Evolutionary conservation across 2,888 invertebrate species (phyloP).

Genomic region (Caenorhabditis macrosperma): DNA sequence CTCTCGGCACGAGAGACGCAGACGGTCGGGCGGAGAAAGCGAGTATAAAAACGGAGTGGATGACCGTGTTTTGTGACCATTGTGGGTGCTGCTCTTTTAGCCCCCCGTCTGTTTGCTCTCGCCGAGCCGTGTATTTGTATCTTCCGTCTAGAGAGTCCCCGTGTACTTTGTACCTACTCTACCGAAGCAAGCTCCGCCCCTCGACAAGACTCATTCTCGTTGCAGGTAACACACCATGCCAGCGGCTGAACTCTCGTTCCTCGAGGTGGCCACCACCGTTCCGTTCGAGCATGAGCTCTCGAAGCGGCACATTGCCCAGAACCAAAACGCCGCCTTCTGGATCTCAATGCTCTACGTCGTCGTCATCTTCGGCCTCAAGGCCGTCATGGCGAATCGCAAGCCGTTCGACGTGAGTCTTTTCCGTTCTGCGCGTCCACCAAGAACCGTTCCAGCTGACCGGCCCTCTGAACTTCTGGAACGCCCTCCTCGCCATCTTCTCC

Average conservation of each 20-base stretch:
- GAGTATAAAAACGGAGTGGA: slow-evolving; percentile 19
- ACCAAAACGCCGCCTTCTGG: slow-evolving; percentile 65
- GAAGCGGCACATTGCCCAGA: slow-evolving; percentile 63
- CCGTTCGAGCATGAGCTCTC: slow-evolving; percentile 69
- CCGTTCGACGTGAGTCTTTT: slow-evolving; percentile 69
- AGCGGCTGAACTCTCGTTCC: slow-evolving; percentile 56
- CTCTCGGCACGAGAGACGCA: slow-evolving; percentile 19
- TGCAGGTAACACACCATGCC: slow-evolving; percentile 5
- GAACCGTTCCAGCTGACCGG: slow-evolving; percentile 64
- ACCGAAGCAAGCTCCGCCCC: slow-evolving; percentile 9
- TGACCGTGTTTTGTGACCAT: slow-evolving; percentile 48
- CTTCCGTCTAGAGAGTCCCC: slow-evolving; percentile 12
- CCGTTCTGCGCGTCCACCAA: background rate
- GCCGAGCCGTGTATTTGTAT: background rate
- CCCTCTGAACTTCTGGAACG: slow-evolving; percentile 76
- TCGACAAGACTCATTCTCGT: background rate
- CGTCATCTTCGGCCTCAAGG: slow-evolving; percentile 76
- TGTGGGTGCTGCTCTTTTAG: background rate
- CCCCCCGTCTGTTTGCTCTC: slow-evolving; percentile 22
- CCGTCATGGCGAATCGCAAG: slow-evolving; percentile 74
- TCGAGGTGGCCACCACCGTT: slow-evolving; percentile 59
- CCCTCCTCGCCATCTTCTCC: slow-evolving; percentile 75
- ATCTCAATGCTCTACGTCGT: slow-evolving; percentile 76
- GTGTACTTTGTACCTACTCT: slow-evolving; percentile 43
- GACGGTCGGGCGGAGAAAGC: background rate